Evolutionary conservation across 2,797 vertebrate genomes (phyloP).

Genomic region (Orientallactaga sibirica): DNA sequence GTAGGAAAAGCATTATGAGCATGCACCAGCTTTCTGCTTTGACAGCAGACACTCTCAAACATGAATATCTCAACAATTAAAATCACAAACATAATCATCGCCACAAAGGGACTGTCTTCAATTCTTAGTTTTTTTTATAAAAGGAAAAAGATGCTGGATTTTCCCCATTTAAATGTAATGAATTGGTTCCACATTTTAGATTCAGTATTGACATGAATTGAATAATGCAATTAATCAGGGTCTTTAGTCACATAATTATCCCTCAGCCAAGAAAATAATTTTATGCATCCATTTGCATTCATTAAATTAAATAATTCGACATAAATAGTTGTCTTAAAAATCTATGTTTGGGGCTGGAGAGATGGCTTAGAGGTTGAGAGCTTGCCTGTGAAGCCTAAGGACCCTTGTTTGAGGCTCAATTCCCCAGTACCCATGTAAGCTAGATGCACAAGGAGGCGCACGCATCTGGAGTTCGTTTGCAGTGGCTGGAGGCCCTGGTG

Average conservation of each 20-base stretch:
- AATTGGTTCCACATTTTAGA: conserved; percentile 51
- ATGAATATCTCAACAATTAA: conserved; percentile 78
- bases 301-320: conserved; percentile 73
- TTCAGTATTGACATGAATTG: conserved; percentile 33
- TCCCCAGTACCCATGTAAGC: no score
- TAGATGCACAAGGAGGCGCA: no score
- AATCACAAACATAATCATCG: conserved; percentile 75
- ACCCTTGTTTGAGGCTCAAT: no score
- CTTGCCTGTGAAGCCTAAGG: no score
- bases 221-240: conserved; percentile 72
- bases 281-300: conserved; percentile 64
- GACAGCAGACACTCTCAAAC: conserved; percentile 76
- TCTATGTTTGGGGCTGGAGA: no score
- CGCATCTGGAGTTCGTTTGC: no score
- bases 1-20: conserved; percentile 39
- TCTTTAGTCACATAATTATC: conserved; percentile 68
- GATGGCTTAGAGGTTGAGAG: no score
- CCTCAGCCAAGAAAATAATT: conserved; percentile 66
- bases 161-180: conserved; percentile 45
- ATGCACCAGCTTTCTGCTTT: conserved; percentile 71
- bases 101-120: conserved; percentile 68
- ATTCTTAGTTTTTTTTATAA: conserved; percentile 17
- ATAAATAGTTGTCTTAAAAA: conserved; percentile 57
- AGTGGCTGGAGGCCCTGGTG: no score
- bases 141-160: neutral